Conservation (phyloP, 1,140 invertebrate genomes). For the Trichonephila clavata region DNA sequence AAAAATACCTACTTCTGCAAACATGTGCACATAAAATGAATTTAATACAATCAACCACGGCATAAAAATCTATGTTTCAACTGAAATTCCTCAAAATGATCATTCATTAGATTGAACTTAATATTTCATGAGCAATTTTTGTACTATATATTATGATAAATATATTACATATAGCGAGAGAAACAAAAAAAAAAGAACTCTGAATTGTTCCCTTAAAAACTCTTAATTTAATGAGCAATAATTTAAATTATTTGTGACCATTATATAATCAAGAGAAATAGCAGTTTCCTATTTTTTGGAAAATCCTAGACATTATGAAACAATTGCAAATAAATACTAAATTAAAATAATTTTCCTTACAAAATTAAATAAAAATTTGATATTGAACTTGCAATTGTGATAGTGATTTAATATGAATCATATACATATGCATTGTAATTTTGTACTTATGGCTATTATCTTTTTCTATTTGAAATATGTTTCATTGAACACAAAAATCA, state of each 20-base stretch:
- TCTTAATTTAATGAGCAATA: not conserved
- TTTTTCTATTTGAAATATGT: too few relatives aligned
- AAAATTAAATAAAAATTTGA: too few relatives aligned
- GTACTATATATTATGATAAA: not conserved
- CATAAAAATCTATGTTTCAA: not conserved
- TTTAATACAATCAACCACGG: not conserved
- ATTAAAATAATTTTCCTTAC: too few relatives aligned
- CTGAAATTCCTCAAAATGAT: not conserved
- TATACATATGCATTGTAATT: too few relatives aligned
- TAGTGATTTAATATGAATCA: too few relatives aligned
- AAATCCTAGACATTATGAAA: too few relatives aligned
- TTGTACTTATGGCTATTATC: too few relatives aligned
- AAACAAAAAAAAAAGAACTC: not conserved
- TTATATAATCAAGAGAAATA: not conserved
- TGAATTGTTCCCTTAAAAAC: not conserved
- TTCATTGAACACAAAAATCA: too few relatives aligned
- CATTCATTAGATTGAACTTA: not conserved
- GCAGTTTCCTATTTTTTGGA: too few relatives aligned
- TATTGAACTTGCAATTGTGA: too few relatives aligned
- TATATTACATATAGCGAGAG: not conserved
- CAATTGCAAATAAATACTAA: too few relatives aligned
- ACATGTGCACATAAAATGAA: not conserved
- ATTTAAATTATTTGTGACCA: not conserved
- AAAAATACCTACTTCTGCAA: not conserved
- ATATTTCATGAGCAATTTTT: not conserved